phyloP scores from a whole-genome alignment of 2,888 invertebrate species.

The Geotrupes spiniger region DNA sequence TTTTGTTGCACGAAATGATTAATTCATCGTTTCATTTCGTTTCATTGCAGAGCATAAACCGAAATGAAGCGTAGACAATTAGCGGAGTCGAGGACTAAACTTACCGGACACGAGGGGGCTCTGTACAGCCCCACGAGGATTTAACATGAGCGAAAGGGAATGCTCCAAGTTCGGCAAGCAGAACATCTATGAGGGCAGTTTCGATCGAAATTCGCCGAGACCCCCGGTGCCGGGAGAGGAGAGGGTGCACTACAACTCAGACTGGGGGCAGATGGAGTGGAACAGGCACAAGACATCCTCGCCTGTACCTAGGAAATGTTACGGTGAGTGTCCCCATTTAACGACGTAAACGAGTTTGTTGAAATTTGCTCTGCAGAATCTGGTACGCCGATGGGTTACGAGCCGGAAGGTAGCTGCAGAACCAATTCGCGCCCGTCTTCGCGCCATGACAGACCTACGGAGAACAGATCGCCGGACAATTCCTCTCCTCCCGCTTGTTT shows the following conservation, averaged over 20 bases:
- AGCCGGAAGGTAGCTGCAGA: conserved; percentile 45
- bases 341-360: no score
- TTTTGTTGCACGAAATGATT: no score
- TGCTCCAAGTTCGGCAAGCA: conserved; percentile 20
- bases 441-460: conserved; percentile 27
- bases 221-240: conserved; percentile 83
- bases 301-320: conserved; percentile 33
- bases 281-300: conserved; percentile 38
- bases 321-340: conserved; percentile 29
- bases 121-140: conserved; percentile 27
- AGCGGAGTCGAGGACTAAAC: conserved; percentile 5
- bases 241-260: conserved; percentile 46
- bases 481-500: conserved; percentile 69
- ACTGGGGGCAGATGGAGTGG: conserved; percentile 41
- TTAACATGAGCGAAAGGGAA: conserved; percentile 42
- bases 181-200: conserved; percentile 38
- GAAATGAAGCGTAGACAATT: conserved; percentile 39
- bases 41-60: conserved; percentile 36
- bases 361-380: no score
- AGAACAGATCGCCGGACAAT: conserved; percentile 39
- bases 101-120: conserved; percentile 3
- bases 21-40: conserved; percentile 1
- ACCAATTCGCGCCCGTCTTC: conserved; percentile 51
- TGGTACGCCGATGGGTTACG: conserved; percentile 40
- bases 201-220: conserved; percentile 69